Percentiles rank a stretch among this genome's conserved stretches.
Evolutionary conservation across 2,797 vertebrate genomes (phyloP).

Genomic region (Parotocinclus haroldoi): DNA sequence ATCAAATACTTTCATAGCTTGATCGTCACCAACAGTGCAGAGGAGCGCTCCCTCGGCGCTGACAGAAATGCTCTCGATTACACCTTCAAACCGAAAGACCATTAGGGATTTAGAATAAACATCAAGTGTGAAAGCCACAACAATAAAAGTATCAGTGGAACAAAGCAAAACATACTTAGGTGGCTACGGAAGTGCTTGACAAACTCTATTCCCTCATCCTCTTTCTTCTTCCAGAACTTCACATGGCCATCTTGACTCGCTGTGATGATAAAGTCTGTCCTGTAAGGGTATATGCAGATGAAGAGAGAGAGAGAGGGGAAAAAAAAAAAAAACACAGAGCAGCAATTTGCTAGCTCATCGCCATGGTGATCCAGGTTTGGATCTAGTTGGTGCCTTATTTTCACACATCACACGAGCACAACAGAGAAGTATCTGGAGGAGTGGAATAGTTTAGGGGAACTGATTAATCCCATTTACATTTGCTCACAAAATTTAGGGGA

Average conservation of each 20-base stretch:
- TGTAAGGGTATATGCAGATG: constrained; percentile 54
- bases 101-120: background rate
- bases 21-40: constrained; percentile 96
- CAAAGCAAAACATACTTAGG: constrained; percentile 67
- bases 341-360: too few relatives aligned
- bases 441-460: too few relatives aligned
- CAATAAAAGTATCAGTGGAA: background rate
- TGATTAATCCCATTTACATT: too few relatives aligned
- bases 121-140: background rate
- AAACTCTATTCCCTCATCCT: constrained; percentile 94
- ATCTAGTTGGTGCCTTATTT: too few relatives aligned
- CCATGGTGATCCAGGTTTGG: too few relatives aligned
- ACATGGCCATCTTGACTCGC: constrained; percentile 96
- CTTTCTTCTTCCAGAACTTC: constrained; percentile 97
- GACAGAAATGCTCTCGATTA: constrained; percentile 88
- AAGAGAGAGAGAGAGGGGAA: too few relatives aligned
- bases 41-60: constrained; percentile 90
- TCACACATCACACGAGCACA: too few relatives aligned
- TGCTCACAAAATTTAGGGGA: too few relatives aligned
- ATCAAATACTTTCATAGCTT: constrained; percentile 98
- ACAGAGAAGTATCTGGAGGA: too few relatives aligned
- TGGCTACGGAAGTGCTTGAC: constrained; percentile 98
- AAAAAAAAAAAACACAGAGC: too few relatives aligned
- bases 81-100: constrained; percentile 67
- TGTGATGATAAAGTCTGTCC: constrained; percentile 95